Conservation (phyloP, 53 echinoderm and acorn worm species). For the Pentamera pediparva region DNA sequence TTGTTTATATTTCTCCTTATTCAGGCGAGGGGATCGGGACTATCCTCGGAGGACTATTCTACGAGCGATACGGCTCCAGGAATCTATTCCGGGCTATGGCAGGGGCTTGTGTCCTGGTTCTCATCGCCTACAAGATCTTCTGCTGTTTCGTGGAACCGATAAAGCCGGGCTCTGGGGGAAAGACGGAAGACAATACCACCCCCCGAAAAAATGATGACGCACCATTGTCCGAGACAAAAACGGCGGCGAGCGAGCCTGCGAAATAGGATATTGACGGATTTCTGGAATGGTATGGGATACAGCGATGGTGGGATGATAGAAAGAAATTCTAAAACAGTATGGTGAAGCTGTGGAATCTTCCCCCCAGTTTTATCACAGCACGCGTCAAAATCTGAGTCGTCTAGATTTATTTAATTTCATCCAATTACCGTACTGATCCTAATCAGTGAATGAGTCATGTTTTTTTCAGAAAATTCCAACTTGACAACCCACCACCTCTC, state of each 20-base stretch:
- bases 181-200: background rate
- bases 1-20: background rate
- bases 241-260: no score
- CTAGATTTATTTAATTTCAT: no score
- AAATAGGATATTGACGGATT: no score
- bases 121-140: conserved; percentile 17
- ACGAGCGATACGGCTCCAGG: conserved; percentile 55
- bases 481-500: no score
- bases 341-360: background rate
- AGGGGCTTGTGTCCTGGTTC: conserved; percentile 9
- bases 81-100: conserved; percentile 56
- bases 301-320: background rate
- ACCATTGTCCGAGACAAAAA: no score
- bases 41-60: conserved; percentile 59
- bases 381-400: background rate
- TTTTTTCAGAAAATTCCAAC: no score
- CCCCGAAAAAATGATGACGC: background rate
- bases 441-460: no score
- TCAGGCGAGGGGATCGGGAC: conserved; percentile 72
- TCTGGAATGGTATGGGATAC: background rate
- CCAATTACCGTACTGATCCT: no score
- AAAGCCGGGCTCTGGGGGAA: conserved; percentile 14
- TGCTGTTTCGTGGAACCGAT: conserved; percentile 17
- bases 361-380: background rate
- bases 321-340: background rate